Evolutionary conservation across 2,888 invertebrate species (phyloP).

Genomic region (Lumbricus terrestris): DNA sequence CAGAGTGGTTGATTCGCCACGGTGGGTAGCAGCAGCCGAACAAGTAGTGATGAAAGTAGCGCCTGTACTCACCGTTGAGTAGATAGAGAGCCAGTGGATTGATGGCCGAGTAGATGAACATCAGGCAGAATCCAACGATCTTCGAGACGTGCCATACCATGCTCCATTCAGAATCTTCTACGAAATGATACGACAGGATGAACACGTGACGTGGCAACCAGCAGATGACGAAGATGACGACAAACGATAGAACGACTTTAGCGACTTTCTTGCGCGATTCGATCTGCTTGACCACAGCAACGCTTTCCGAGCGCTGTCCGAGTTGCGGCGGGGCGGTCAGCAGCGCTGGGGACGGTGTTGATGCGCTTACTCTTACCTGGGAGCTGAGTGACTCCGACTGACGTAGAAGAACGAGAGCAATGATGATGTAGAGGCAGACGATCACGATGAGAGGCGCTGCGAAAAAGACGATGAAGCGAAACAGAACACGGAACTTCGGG

Average conservation of each 20-base stretch:
- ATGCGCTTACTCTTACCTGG: background rate
- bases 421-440: conserved; percentile 80
- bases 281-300: conserved; percentile 43
- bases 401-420: conserved; percentile 77
- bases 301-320: background rate
- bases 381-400: conserved; percentile 46
- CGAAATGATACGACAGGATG: conserved; percentile 43
- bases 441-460: conserved; percentile 79
- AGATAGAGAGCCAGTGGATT: conserved; percentile 90
- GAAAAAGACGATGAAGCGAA: conserved; percentile 75
- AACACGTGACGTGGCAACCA: conserved; percentile 46
- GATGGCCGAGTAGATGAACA: conserved; percentile 81
- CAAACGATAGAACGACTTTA: conserved; percentile 43
- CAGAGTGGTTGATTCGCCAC: conserved; percentile 31
- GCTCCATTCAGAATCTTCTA: background rate
- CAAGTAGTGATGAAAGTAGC: conserved; percentile 83
- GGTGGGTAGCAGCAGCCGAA: conserved; percentile 69
- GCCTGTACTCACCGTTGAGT: conserved; percentile 85
- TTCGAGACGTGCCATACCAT: conserved; percentile 59
- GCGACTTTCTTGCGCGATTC: conserved; percentile 58
- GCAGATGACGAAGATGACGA: conserved; percentile 43
- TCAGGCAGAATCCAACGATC: conserved; percentile 79
- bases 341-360: background rate
- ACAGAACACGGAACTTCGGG: conserved; percentile 36
- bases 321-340: background rate